Evolutionary conservation across 2,888 invertebrate species (phyloP).

Genomic region (Microctonus hyperodae): DNA sequence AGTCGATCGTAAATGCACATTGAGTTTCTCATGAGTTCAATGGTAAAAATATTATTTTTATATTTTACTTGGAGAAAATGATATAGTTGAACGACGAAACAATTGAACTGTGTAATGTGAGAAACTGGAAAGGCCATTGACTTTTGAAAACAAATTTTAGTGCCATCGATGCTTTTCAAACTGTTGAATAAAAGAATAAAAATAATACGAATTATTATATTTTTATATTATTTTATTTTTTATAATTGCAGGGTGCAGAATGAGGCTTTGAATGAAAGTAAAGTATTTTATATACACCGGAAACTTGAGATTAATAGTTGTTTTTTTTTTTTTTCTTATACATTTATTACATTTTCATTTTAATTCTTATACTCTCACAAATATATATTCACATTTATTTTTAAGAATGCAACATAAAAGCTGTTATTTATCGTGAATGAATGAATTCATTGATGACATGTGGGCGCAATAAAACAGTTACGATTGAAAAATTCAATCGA

Average conservation of each 20-base stretch:
- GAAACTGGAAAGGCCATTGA: slow-evolving; percentile 2
- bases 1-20: neutral
- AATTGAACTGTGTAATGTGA: slow-evolving; percentile 8
- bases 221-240: neutral
- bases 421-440: slow-evolving; percentile 11
- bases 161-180: neutral
- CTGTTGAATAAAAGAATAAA: neutral
- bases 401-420: neutral
- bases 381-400: neutral
- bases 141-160: slow-evolving; percentile 1
- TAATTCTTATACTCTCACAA: neutral
- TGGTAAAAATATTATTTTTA: neutral
- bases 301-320: slow-evolving; percentile 10
- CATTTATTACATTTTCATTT: neutral
- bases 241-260: neutral
- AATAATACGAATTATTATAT: neutral
- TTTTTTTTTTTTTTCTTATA: neutral
- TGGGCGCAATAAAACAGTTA: neutral
- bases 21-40: neutral
- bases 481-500: slow-evolving; percentile 9
- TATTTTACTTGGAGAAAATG: neutral
- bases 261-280: neutral
- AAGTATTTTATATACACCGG: slow-evolving; percentile 7
- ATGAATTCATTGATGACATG: slow-evolving; percentile 6
- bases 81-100: neutral